Evolutionary conservation across 2,113 vertebrate genomes (phyloP).

Genomic region (Octodon degus): DNA sequence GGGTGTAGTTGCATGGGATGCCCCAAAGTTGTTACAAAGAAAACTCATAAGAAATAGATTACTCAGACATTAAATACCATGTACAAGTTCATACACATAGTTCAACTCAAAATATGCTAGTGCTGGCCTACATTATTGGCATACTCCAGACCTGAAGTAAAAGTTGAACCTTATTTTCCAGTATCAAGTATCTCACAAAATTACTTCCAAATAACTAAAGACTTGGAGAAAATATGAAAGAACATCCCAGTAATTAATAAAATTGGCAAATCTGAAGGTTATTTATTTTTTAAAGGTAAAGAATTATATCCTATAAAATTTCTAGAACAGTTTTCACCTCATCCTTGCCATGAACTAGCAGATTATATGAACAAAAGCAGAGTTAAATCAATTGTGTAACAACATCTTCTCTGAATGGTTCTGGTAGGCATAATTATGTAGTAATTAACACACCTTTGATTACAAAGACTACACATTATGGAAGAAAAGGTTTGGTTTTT

Average conservation of each 20-base stretch:
- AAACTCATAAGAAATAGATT: constrained; percentile 34
- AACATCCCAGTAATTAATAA: constrained; percentile 38
- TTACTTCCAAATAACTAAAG: constrained; percentile 61
- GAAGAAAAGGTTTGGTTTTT: not conserved
- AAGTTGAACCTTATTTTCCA: constrained; percentile 2
- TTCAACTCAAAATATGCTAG: constrained; percentile 12
- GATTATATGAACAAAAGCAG: not conserved
- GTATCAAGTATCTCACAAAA: not conserved
- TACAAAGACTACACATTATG: constrained; percentile 6
- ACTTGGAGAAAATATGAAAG: constrained; percentile 18
- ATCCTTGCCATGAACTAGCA: not conserved
- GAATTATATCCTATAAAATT: constrained; percentile 30
- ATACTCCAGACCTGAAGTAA: constrained; percentile 27
- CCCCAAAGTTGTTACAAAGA: constrained; percentile 11
- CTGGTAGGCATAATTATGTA: not conserved
- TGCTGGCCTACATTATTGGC: not conserved
- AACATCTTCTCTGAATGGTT: not conserved
- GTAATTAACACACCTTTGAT: not conserved
- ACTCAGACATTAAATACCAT: not conserved
- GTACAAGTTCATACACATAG: not conserved
- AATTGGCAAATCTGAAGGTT: not conserved
- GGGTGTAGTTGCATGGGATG: not conserved
- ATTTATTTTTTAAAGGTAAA: constrained; percentile 54
- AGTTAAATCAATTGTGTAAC: not conserved
- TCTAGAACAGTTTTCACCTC: constrained; percentile 31